A percentile compares a stretch with the other conserved stretches of the same genome.
Evolutionary conservation across 2,113 vertebrate species (phyloP).

Genomic region (Sula dactylatra): DNA sequence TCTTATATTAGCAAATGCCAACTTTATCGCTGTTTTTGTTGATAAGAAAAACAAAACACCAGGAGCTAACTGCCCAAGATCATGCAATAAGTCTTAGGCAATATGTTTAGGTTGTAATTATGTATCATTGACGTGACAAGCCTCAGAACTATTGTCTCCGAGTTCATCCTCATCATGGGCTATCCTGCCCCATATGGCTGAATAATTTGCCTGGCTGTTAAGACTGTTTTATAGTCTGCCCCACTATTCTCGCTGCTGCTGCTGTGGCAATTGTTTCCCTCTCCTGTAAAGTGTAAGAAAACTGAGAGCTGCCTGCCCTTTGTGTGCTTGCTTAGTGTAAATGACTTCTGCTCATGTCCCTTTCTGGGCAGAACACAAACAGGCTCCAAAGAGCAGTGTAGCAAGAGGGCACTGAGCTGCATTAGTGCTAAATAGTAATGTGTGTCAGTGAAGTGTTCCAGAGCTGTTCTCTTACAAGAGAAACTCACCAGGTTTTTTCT

Average conservation of each 20-base stretch:
- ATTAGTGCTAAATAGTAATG: background rate
- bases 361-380: background rate
- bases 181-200: background rate
- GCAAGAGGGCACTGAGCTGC: background rate
- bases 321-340: background rate
- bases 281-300: background rate
- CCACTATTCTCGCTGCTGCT: background rate
- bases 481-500: background rate
- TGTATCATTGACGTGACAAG: no score
- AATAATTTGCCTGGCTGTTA: background rate
- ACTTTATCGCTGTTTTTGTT: background rate
- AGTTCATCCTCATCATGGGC: background rate
- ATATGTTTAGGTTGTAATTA: no score
- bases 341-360: background rate
- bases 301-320: background rate
- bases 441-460: background rate
- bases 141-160: background rate
- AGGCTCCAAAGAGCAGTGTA: background rate
- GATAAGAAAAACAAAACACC: background rate
- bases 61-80: background rate
- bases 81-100: background rate
- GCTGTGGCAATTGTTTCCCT: background rate
- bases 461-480: background rate
- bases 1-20: background rate
- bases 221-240: background rate